A percentile compares a stretch with the other conserved stretches of the same genome.
These are phyloP conservation scores for Diarsia brunnea DNA, from an alignment of 2,888 invertebrate species.

Conservation along the genomic window DNA sequence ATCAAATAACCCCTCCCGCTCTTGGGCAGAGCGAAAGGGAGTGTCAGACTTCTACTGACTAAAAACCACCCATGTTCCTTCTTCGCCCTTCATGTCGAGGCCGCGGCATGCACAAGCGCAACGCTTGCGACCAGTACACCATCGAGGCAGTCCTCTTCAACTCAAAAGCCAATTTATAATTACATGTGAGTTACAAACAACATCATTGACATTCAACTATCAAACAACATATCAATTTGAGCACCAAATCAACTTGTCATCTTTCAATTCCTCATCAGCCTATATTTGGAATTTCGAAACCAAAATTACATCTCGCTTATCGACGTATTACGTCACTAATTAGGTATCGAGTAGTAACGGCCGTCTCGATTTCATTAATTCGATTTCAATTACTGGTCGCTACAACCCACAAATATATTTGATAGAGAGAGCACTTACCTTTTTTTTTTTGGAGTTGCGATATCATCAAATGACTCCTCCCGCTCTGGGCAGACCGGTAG, in stretches of 20 bases:
- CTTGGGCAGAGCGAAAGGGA: no score
- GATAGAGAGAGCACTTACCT: no score
- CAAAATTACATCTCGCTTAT: conserved; percentile 41
- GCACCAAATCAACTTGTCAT: conserved; percentile 46
- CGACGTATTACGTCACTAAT: conserved; percentile 54
- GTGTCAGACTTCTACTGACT: no score
- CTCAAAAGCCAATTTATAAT: conserved; percentile 5
- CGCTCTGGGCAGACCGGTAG: no score
- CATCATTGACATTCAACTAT: conserved; percentile 34
- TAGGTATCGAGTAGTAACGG: conserved; percentile 48
- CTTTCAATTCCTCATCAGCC: conserved; percentile 50
- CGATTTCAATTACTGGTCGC: conserved; percentile 55
- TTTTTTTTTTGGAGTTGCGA: no score
- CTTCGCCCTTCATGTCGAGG: no score
- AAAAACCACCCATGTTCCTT: no score
- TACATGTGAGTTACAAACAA: conserved; percentile 12
- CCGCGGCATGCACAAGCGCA: no score
- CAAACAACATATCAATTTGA: conserved; percentile 15
- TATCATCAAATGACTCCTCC: no score
- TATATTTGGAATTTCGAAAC: conserved; percentile 40
- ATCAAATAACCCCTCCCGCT: no score
- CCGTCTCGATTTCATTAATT: conserved; percentile 59
- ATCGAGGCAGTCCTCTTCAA: background rate
- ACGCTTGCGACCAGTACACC: no score
- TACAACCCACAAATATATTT: background rate